These are phyloP conservation scores for Triplophysa bombifrons DNA, from an alignment of 2,797 vertebrate species.

Conservation along the genomic window DNA sequence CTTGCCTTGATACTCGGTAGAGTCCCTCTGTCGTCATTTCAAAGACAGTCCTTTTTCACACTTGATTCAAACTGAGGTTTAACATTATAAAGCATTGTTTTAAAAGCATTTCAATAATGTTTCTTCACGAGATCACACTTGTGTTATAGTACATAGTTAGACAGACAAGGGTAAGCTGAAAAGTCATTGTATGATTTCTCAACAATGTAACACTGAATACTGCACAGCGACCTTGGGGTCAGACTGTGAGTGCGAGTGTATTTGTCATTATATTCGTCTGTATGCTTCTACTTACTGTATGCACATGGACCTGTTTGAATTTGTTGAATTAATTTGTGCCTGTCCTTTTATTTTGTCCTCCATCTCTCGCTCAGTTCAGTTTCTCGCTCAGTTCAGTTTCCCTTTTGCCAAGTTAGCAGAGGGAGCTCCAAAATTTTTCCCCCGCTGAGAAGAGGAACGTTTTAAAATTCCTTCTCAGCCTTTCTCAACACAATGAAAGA, in stretches of 20 bases:
- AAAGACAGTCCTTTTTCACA: background rate
- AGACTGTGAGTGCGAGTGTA: background rate
- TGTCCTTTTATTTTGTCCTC: slow-evolving; percentile 23
- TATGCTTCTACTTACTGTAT: background rate
- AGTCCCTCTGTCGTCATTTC: slow-evolving; percentile 24
- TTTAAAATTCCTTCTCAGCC: slow-evolving; percentile 53
- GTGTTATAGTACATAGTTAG: background rate
- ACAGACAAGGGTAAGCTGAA: background rate
- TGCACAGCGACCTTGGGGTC: background rate
- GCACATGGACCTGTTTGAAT: slow-evolving; percentile 15
- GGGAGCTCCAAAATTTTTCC: slow-evolving; percentile 47
- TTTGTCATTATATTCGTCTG: background rate
- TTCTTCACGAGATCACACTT: slow-evolving; percentile 4
- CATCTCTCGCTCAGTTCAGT: background rate
- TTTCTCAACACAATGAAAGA: slow-evolving; percentile 60
- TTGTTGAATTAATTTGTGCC: slow-evolving; percentile 19
- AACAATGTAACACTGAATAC: background rate
- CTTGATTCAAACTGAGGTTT: background rate
- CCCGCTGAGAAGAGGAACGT: slow-evolving; percentile 42
- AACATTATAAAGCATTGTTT: background rate
- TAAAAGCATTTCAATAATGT: slow-evolving; percentile 5
- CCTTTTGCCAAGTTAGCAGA: slow-evolving; percentile 49
- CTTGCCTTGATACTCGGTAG: background rate
- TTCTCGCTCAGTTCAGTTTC: background rate
- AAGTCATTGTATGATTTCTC: background rate